Percentiles rank a stretch among this genome's conserved stretches.
These are phyloP conservation scores for Etheostoma perlongum DNA, from an alignment of 2,797 vertebrate genomes.

Conservation along the genomic window DNA sequence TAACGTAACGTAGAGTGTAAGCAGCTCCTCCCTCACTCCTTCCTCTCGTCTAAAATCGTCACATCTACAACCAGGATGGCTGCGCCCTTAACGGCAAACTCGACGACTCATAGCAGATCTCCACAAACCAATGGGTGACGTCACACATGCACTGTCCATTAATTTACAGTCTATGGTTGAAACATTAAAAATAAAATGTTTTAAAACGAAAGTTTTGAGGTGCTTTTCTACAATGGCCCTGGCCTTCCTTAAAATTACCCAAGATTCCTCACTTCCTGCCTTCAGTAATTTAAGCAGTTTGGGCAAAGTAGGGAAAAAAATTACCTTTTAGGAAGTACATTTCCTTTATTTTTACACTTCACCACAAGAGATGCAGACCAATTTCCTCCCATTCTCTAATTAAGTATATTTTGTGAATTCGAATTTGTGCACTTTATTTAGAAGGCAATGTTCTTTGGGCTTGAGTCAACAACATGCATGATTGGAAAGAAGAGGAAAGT, in stretches of 20 bases:
- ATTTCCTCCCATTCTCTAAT: conserved; percentile 71
- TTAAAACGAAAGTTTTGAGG: not conserved
- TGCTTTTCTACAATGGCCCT: conserved; percentile 36
- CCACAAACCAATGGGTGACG: no score
- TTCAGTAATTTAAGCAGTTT: conserved; percentile 74
- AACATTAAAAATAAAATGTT: conserved; percentile 17
- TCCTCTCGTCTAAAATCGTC: no score
- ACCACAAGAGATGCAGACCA: conserved; percentile 54
- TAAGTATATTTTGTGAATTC: conserved; percentile 44
- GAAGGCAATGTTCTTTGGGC: conserved; percentile 28
- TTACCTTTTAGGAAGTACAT: conserved; percentile 69
- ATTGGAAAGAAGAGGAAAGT: not conserved
- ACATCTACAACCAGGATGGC: no score
- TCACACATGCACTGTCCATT: no score
- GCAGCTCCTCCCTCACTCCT: no score
- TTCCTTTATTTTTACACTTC: conserved; percentile 57
- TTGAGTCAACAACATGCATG: not conserved
- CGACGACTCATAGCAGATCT: no score
- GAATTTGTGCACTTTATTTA: conserved; percentile 5
- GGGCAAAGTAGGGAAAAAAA: conserved; percentile 43
- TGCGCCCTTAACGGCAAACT: no score
- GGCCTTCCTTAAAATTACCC: conserved; percentile 56
- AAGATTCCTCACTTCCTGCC: conserved; percentile 53
- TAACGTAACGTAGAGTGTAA: no score
- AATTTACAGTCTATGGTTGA: not conserved